phyloP scores from a whole-genome alignment of 1,140 invertebrate genomes.

The Drosophila orena region DNA sequence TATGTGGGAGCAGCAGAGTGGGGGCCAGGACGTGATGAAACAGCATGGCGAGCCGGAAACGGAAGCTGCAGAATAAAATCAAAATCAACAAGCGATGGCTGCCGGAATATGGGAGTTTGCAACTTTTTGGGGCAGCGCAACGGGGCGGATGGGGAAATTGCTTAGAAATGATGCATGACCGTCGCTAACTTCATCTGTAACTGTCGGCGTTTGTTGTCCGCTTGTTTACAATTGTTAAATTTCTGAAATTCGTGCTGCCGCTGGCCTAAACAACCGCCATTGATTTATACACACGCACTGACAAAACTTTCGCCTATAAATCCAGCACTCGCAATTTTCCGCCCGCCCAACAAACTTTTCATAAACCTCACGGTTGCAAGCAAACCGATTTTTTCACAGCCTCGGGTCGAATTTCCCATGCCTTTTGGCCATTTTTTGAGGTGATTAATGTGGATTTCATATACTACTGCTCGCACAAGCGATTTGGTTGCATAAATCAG shows the following conservation, averaged over 20 bases:
- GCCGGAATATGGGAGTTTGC: constrained; percentile 57
- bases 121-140: constrained; percentile 47
- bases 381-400: constrained; percentile 13
- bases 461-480: constrained; percentile 52
- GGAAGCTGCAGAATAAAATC: constrained; percentile 75
- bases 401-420: constrained; percentile 3
- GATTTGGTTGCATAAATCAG: constrained; percentile 73
- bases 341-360: constrained; percentile 59
- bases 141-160: constrained; percentile 80
- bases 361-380: constrained; percentile 57
- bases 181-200: constrained; percentile 27
- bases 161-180: constrained; percentile 80
- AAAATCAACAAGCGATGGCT: constrained; percentile 50
- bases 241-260: constrained; percentile 38
- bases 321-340: constrained; percentile 61
- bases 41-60: constrained; percentile 56
- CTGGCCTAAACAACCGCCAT: constrained; percentile 73
- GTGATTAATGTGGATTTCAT: constrained; percentile 77
- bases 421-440: constrained; percentile 45
- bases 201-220: constrained; percentile 28
- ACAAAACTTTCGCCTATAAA: constrained; percentile 77
- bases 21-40: constrained; percentile 41
- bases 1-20: not conserved
- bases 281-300: constrained; percentile 68
- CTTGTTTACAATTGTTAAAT: constrained; percentile 78